A percentile compares a stretch with the other conserved stretches of the same genome.
phyloP scores from a whole-genome alignment of 2,113 vertebrate species.

The Polypterus senegalus region DNA sequence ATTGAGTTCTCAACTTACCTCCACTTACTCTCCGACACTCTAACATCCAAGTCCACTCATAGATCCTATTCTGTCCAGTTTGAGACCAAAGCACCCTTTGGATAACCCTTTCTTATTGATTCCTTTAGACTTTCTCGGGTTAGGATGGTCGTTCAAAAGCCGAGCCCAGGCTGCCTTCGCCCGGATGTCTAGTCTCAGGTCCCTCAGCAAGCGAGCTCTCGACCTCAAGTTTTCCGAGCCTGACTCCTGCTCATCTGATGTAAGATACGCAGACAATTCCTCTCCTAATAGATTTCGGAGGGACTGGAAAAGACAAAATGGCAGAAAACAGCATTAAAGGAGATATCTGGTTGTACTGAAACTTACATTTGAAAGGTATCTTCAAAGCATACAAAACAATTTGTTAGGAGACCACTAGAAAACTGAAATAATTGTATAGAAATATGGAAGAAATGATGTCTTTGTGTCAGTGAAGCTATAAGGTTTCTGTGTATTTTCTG shows the following conservation, averaged over 20 bases:
- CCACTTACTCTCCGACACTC: constrained; percentile 5
- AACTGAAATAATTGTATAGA: too few relatives aligned
- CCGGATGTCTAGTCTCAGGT: constrained; percentile 64
- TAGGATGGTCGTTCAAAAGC: constrained; percentile 63
- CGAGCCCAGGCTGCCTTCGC: constrained; percentile 66
- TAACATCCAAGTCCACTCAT: constrained; percentile 92
- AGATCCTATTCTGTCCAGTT: constrained; percentile 91
- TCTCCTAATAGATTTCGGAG: constrained; percentile 56
- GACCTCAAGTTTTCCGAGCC: constrained; percentile 46
- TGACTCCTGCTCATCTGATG: constrained; percentile 50
- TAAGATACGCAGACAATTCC: constrained; percentile 55
- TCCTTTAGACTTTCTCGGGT: constrained; percentile 54
- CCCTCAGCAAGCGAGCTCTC: constrained; percentile 59
- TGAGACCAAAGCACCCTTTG: constrained; percentile 86
- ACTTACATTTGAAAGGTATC: too few relatives aligned
- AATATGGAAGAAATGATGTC: too few relatives aligned
- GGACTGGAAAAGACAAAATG: constrained; percentile 38
- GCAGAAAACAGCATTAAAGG: too few relatives aligned
- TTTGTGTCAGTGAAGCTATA: too few relatives aligned
- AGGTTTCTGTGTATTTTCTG: too few relatives aligned
- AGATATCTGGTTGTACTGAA: too few relatives aligned
- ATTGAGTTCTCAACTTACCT: too few relatives aligned
- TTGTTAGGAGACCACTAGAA: too few relatives aligned
- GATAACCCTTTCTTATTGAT: constrained; percentile 67
- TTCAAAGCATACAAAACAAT: too few relatives aligned